Percentiles rank a stretch among this genome's conserved stretches.
phyloP scores from a whole-genome alignment of 2,888 invertebrate genomes.

The Caenorhabditis parvicauda region DNA sequence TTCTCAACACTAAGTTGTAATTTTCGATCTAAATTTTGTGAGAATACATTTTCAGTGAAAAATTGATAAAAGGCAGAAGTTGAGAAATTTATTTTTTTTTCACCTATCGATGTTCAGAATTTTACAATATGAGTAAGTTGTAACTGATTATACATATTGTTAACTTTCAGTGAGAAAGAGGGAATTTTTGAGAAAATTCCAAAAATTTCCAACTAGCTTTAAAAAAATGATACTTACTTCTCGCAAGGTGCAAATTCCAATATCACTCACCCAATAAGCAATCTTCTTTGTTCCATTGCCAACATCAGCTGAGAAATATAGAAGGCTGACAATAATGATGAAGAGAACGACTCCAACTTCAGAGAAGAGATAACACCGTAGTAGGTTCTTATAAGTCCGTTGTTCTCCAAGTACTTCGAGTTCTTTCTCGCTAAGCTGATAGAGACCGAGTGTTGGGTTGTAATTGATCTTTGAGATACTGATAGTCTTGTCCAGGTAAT shows the following conservation, averaged over 20 bases:
- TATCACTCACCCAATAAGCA: conserved; percentile 55
- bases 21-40: neutral
- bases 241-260: too few species aligned
- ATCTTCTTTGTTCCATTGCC: conserved; percentile 35
- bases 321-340: conserved; percentile 37
- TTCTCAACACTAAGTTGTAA: neutral
- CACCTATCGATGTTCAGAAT: neutral
- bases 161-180: too few species aligned
- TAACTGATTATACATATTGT: too few species aligned
- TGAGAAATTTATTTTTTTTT: neutral
- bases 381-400: conserved; percentile 53
- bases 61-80: neutral
- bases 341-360: conserved; percentile 48
- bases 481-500: conserved; percentile 56
- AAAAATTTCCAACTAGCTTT: too few species aligned
- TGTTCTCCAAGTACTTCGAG: conserved; percentile 40
- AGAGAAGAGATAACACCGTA: conserved; percentile 50
- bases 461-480: conserved; percentile 60
- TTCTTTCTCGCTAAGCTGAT: conserved; percentile 50
- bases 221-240: too few species aligned
- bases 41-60: neutral
- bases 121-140: neutral
- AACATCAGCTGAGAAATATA: conserved; percentile 52
- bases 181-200: too few species aligned
- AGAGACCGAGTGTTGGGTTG: conserved; percentile 48